Evolutionary conservation across 1,140 invertebrate species (phyloP).

Genomic region (Callitettix versicolor): DNA sequence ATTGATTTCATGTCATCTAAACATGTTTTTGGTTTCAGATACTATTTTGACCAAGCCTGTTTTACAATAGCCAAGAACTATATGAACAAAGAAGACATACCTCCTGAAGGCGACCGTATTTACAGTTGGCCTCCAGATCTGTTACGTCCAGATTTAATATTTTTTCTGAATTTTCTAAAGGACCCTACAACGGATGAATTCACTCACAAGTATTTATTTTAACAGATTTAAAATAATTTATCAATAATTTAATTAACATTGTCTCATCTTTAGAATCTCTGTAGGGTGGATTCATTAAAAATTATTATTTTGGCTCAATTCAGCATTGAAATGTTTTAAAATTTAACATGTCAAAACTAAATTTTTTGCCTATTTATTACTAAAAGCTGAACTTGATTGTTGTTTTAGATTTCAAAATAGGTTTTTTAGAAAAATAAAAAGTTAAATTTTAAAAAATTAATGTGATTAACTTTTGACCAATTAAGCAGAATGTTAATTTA

Average conservation of each 20-base stretch:
- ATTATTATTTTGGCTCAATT: background rate
- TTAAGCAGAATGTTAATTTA: no score
- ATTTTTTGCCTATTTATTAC: background rate
- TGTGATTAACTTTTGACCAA: no score
- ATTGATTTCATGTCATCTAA: no score
- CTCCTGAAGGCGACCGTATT: background rate
- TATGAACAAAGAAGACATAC: background rate
- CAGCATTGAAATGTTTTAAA: background rate
- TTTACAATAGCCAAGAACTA: slow-evolving; percentile 2
- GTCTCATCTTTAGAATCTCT: background rate
- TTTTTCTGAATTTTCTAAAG: slow-evolving; percentile 3
- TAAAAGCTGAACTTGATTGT: background rate
- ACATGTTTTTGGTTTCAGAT: no score
- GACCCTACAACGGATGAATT: slow-evolving; percentile 1
- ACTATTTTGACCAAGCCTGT: slow-evolving; percentile 3
- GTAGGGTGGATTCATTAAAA: background rate
- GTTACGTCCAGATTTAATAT: background rate
- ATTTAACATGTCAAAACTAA: background rate
- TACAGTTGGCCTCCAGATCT: slow-evolving; percentile 1
- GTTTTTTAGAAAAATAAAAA: background rate
- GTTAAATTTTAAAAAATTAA: background rate
- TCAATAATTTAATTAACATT: background rate
- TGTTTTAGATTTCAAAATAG: background rate
- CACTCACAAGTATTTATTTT: slow-evolving; percentile 8
- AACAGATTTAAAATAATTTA: background rate